These are phyloP conservation scores for Corbicula japonica DNA, from an alignment of 2,888 invertebrate genomes.

Conservation along the genomic window DNA sequence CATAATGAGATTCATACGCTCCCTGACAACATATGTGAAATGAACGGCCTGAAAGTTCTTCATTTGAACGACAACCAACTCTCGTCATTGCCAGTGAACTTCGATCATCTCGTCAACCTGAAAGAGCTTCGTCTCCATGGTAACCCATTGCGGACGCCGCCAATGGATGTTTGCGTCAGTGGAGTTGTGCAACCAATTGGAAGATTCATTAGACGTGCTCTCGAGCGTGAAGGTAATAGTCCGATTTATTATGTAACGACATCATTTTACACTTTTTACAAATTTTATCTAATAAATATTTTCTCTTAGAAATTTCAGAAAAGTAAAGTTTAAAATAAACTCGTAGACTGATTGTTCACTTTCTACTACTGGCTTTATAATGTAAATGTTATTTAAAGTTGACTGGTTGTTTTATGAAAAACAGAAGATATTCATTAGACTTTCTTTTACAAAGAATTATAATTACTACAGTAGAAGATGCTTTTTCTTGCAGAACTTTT, in stretches of 20 bases:
- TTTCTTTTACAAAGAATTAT: too few relatives aligned
- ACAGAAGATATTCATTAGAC: too few relatives aligned
- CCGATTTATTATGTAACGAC: background rate
- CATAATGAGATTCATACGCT: conserved; percentile 77
- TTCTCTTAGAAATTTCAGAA: too few relatives aligned
- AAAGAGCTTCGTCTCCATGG: conserved; percentile 82
- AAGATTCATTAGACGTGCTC: conserved; percentile 80
- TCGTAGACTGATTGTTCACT: too few relatives aligned
- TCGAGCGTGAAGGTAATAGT: conserved; percentile 81
- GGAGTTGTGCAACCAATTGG: conserved; percentile 85
- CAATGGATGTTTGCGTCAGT: conserved; percentile 84
- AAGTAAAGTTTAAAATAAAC: too few relatives aligned
- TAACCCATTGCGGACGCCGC: conserved; percentile 84
- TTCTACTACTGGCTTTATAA: too few relatives aligned
- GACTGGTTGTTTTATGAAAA: too few relatives aligned
- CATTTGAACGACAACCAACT: conserved; percentile 82
- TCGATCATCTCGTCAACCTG: conserved; percentile 78
- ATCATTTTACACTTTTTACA: too few relatives aligned
- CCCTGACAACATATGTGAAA: conserved; percentile 76
- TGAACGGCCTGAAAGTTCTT: conserved; percentile 75
- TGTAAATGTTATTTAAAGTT: too few relatives aligned
- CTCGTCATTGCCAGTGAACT: conserved; percentile 78
- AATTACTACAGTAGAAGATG: too few relatives aligned
- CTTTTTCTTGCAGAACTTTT: conserved; percentile 77
- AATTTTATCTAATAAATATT: too few relatives aligned